Evolutionary conservation across 2,888 invertebrate species (phyloP).

Genomic region (Saturnia pavonia): DNA sequence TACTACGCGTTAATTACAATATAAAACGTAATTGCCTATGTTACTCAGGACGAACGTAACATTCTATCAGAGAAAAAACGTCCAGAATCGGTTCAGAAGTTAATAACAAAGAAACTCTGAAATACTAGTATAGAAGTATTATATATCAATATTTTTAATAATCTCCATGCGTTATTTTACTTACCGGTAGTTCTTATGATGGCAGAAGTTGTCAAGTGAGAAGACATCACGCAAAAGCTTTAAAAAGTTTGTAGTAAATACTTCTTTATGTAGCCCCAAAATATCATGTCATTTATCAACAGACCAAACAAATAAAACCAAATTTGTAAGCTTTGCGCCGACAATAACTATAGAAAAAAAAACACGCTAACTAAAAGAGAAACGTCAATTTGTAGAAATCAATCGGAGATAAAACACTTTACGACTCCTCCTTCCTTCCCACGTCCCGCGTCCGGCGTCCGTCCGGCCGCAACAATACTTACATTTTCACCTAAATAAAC

Average conservation of each 20-base stretch:
- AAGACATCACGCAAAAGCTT: not conserved
- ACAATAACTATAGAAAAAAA: constrained; percentile 20
- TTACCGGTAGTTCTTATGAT: not conserved
- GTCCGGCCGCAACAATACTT: constrained; percentile 48
- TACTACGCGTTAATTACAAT: too few relatives aligned
- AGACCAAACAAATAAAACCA: not conserved
- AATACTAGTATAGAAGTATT: too few relatives aligned
- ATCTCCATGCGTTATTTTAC: too few relatives aligned
- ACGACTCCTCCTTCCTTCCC: constrained; percentile 43
- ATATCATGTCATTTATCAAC: not conserved
- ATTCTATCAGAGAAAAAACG: too few relatives aligned
- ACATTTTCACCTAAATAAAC: constrained; percentile 70
- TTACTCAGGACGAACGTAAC: too few relatives aligned
- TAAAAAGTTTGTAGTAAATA: not conserved
- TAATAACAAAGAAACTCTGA: too few relatives aligned
- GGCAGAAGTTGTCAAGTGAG: not conserved
- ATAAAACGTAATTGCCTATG: too few relatives aligned
- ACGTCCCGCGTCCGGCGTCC: constrained; percentile 52
- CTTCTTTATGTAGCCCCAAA: not conserved
- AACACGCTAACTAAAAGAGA: constrained; percentile 53
- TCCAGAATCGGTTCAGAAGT: too few relatives aligned
- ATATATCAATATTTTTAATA: too few relatives aligned
- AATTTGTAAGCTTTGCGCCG: not conserved
- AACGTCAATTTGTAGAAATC: constrained; percentile 59
- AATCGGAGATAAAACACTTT: constrained; percentile 47